Percentiles rank a stretch among this genome's conserved stretches.
Conservation (phyloP, 2,113 vertebrate species). For the Erpornis zantholeuca region DNA sequence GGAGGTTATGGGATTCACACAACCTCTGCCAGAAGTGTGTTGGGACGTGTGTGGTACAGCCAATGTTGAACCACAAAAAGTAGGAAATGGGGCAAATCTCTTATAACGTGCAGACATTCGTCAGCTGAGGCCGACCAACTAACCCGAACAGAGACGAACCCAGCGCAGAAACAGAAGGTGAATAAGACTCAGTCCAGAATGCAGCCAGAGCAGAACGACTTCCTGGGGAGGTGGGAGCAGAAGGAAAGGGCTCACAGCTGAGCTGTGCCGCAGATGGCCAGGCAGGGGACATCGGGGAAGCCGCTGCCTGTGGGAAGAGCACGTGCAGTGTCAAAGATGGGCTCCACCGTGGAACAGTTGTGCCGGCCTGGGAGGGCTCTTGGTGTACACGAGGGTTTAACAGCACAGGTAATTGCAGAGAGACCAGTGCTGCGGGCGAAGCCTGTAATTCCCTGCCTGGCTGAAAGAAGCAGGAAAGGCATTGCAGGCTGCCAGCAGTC, state of each 20-base stretch:
- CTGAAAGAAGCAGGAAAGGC: not conserved
- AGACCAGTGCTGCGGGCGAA: fast-evolving
- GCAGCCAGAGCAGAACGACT: fast-evolving
- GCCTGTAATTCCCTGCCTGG: not conserved
- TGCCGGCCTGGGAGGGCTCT: not conserved
- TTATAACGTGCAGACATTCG: fast-evolving
- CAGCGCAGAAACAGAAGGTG: not conserved
- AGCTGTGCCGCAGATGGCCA: not conserved
- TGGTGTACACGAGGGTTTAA: fast-evolving
- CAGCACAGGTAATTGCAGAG: not conserved
- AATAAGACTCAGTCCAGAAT: not conserved
- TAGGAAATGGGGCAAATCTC: not conserved
- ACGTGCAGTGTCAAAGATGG: fast-evolving
- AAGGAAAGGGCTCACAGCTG: not conserved
- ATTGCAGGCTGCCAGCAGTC: not conserved
- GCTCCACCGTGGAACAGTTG: fast-evolving
- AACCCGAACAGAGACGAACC: not conserved
- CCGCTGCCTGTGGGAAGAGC: not conserved
- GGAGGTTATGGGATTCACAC: fast-evolving
- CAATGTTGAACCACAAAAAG: fast-evolving
- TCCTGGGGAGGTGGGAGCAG: not conserved
- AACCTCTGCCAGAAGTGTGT: not conserved
- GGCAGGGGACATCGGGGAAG: not conserved
- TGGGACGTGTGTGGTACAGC: not conserved
- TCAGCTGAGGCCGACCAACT: not conserved